phyloP scores from a whole-genome alignment of 2,797 vertebrate genomes.

The Oryzias dopingdopingensis region DNA sequence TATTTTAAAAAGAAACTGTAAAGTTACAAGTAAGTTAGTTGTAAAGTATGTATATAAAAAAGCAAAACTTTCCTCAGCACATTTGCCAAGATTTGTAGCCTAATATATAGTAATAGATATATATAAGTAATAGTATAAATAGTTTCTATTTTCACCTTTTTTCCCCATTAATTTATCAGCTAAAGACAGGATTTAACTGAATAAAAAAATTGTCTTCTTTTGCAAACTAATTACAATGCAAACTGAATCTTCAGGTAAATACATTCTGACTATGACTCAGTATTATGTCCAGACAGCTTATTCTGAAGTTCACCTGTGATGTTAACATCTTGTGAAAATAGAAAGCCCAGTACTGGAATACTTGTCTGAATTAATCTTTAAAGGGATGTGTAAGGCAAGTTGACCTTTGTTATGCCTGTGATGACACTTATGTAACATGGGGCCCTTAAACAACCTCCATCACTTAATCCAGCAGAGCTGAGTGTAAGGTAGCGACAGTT shows the following conservation, averaged over 20 bases:
- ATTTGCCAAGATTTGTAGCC: too few relatives aligned
- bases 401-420: slow-evolving; percentile 41
- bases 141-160: too few relatives aligned
- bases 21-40: too few relatives aligned
- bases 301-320: background rate
- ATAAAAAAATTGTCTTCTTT: too few relatives aligned
- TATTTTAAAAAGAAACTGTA: too few relatives aligned
- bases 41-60: too few relatives aligned
- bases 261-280: background rate
- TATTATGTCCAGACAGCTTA: background rate
- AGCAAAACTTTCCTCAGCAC: too few relatives aligned
- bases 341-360: background rate
- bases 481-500: slow-evolving; percentile 30
- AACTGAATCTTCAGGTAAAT: background rate
- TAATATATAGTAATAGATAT: too few relatives aligned
- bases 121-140: too few relatives aligned
- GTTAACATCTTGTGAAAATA: slow-evolving; percentile 1
- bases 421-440: slow-evolving; percentile 50
- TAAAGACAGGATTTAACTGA: too few relatives aligned
- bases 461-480: slow-evolving; percentile 39
- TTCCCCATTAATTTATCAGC: too few relatives aligned
- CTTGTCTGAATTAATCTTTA: slow-evolving; percentile 30
- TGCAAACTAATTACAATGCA: too few relatives aligned
- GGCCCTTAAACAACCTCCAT: slow-evolving; percentile 23
- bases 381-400: slow-evolving; percentile 29